Base-by-base conservation (phyloP, 2,113 vertebrate genomes). In the Malurus cyaneus region DNA sequence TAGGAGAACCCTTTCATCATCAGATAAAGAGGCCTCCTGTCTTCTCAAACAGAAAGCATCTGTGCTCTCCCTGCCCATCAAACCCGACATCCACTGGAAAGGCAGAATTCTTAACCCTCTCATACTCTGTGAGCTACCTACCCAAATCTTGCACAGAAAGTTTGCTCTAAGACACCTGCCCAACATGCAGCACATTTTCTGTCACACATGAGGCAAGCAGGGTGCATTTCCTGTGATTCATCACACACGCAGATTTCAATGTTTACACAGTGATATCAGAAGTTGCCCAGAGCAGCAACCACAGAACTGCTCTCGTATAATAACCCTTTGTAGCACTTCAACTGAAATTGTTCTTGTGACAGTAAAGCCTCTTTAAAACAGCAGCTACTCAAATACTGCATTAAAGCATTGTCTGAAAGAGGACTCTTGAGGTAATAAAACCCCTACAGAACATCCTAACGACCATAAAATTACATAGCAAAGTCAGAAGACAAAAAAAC, bases 181-280 rank as follows among this genome's bases (percentile, higher is more conserved):
- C 47, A 66, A 15, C 42, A 59, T 0, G 0, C 3, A 64, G 34
- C 21, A 59, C 18, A 0, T 46, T 70, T 52, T 28, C 23, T 28
- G 44, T 12, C 44, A 6, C 13, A 13, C 3, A 1, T 5, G 2
- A 86, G 34, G 49, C 25, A 41, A 31, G 31, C 12, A 53, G 19
- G 8, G 21, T 1, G 10, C 57, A 36, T 36, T 41, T 92, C 74
- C 93, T 66, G 54, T 86, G 87, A 95, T 5, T 85, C 91, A 74
- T 20, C 73, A 19, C 29, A 34, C 62, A 19, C 3, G 0, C 5
- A 69, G 17, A 16, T 16, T 28, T 31, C 67, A 87, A 2, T 85
- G 66, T 93, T 94, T 94, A 64, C 50, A 82, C 23, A 85, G 52
- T 2, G 52, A 42, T 57, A 59, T 11, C 73, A 74, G 20, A 47